Evolutionary conservation across 1,140 invertebrate species (phyloP).

Genomic region (Cheumatopsyche charites): DNA sequence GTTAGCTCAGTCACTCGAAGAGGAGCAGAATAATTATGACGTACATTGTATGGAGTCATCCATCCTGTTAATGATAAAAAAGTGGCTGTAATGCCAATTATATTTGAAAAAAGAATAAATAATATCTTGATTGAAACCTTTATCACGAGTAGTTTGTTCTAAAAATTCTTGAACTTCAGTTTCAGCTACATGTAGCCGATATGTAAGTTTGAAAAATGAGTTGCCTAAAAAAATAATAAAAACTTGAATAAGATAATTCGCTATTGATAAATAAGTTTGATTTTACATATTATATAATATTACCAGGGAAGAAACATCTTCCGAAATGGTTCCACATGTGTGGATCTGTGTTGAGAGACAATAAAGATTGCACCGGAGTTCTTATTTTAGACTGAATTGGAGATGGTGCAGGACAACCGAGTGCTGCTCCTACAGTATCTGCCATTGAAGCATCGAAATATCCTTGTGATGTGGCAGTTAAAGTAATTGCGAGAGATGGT

Average conservation of each 20-base stretch:
- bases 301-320: conserved; percentile 55
- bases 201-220: conserved; percentile 64
- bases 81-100: too few species aligned
- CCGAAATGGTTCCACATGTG: conserved; percentile 65
- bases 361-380: conserved; percentile 18
- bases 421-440: conserved; percentile 60
- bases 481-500: conserved; percentile 70
- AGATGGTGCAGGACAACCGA: conserved; percentile 62
- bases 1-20: conserved; percentile 74
- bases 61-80: conserved; percentile 59
- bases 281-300: neutral
- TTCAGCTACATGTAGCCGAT: conserved; percentile 61
- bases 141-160: conserved; percentile 50
- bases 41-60: conserved; percentile 80
- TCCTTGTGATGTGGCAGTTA: conserved; percentile 66
- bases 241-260: too few species aligned
- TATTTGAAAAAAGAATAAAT: neutral
- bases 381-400: neutral
- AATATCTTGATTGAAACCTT: conserved; percentile 45
- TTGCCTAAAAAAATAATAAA: conserved; percentile 53
- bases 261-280: neutral
- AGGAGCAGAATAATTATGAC: conserved; percentile 77
- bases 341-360: conserved; percentile 65
- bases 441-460: conserved; percentile 66
- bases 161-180: conserved; percentile 57